These are phyloP conservation scores for Nebria ingens DNA, from an alignment of 1,140 invertebrate species.

Conservation along the genomic window DNA sequence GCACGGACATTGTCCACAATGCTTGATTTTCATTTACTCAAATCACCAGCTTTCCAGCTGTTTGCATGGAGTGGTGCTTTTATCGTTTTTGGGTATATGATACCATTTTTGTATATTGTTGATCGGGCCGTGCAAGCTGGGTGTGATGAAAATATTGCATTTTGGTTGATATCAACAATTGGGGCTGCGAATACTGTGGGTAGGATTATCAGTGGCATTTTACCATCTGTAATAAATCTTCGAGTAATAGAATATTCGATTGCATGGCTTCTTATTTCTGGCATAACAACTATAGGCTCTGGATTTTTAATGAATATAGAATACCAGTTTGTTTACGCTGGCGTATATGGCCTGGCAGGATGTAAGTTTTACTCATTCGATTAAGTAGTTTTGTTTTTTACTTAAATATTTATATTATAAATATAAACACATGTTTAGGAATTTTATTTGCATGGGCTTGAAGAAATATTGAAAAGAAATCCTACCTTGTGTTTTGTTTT, in stretches of 20 bases:
- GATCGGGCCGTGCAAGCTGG: constrained; percentile 38
- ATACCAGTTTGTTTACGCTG: constrained; percentile 40
- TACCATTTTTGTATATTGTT: constrained; percentile 79
- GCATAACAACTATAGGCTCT: constrained; percentile 61
- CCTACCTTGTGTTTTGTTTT: not conserved
- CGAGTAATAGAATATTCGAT: constrained; percentile 75
- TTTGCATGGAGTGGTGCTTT: constrained; percentile 78
- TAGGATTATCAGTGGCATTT: constrained; percentile 68
- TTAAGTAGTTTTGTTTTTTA: no score
- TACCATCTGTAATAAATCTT: constrained; percentile 63
- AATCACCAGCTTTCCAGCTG: constrained; percentile 76
- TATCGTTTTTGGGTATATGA: constrained; percentile 87
- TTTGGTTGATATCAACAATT: constrained; percentile 72
- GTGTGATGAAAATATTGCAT: constrained; percentile 39
- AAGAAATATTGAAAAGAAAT: no score
- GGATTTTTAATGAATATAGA: constrained; percentile 35
- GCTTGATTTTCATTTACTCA: constrained; percentile 73
- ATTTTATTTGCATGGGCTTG: no score
- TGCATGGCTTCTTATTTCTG: constrained; percentile 66
- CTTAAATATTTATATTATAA: no score
- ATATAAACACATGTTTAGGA: no score
- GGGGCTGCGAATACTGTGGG: constrained; percentile 84
- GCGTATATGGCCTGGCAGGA: constrained; percentile 46
- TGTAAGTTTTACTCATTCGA: constrained; percentile 1
- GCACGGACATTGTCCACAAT: constrained; percentile 63